Base-by-base conservation (phyloP, 2,888 invertebrate genomes). In the Oxystoma pomonae region DNA sequence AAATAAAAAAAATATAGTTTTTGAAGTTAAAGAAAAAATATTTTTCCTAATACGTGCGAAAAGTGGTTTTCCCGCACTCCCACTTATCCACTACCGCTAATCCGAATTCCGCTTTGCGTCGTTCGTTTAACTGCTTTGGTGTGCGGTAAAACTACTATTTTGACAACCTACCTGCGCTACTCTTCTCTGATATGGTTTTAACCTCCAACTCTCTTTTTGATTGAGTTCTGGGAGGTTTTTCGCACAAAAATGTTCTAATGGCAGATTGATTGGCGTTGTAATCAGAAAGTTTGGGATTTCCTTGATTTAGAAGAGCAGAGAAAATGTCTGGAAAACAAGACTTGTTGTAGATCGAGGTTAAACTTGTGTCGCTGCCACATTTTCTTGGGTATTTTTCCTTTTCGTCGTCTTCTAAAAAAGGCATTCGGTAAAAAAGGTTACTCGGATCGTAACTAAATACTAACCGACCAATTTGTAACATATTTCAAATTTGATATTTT, bases 251-350 rank as follows among this genome's bases (percentile, higher is more conserved):
- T 12, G 58, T 61, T 56, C 67, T 66, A 20, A 65, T 58, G 5
- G 65, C 35, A 12, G 35, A 35, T 35, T 35, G 62, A 20, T 57
- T 61, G 0, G 58, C 57, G 17, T 55, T 64, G 16, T 55, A 55
- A 12, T 56, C 60, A 17, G 53, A 52, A 51, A 57, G 18, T 5
- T 64, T 53, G 7, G 64, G 20, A 65, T 60, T 65, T 55, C 68
- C 60, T 62, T 68, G 66, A 16, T 67, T 69, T 35, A 73, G 22
- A 12, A 73, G 61, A 53, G 69, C 69, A 5, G 72, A 70, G 21
- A 73, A 60, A 1, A 71, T 68, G 53, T 65, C 68, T 1, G 68
- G 68, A 51, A 72, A 69, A 56, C 67, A 35, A 12, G 67, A 67
- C 51, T 66, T 66, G 16, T 67, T 62, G 9, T 65, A 65, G 3